Conservation (phyloP, 2,888 invertebrate species). For the Eudemis profundana region DNA sequence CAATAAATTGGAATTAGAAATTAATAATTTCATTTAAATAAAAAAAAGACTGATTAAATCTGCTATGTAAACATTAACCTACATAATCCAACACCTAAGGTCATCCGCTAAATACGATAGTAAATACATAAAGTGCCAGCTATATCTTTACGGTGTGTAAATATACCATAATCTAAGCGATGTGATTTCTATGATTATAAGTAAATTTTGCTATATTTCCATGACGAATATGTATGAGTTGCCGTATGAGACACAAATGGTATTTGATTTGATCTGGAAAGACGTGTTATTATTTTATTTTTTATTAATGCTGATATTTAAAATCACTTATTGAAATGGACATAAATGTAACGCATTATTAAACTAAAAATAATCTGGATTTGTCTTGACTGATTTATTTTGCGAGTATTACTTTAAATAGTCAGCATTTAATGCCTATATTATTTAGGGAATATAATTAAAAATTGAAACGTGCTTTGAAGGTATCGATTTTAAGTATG, state of each 20-base stretch:
- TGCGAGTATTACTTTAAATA: not conserved
- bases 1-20: constrained; percentile 28
- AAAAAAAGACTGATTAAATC: constrained; percentile 24
- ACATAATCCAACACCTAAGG: constrained; percentile 66
- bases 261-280: not conserved
- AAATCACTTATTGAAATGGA: too few species aligned
- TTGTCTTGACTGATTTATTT: not conserved
- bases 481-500: constrained; percentile 50
- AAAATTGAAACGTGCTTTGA: constrained; percentile 8
- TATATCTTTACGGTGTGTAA: constrained; percentile 71
- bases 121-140: constrained; percentile 77
- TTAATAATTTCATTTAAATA: constrained; percentile 9
- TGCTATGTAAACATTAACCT: constrained; percentile 27
- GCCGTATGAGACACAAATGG: constrained; percentile 12
- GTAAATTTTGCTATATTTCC: constrained; percentile 48
- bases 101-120: constrained; percentile 64
- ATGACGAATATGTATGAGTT: constrained; percentile 40
- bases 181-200: constrained; percentile 59
- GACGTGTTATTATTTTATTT: not conserved
- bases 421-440: constrained; percentile 16
- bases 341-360: too few species aligned
- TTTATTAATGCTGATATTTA: too few species aligned
- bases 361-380: too few species aligned
- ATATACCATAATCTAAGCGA: constrained; percentile 66
- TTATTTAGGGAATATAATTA: not conserved